Evolutionary conservation across 2,113 vertebrate species (phyloP).

Genomic region (Aix galericulata): DNA sequence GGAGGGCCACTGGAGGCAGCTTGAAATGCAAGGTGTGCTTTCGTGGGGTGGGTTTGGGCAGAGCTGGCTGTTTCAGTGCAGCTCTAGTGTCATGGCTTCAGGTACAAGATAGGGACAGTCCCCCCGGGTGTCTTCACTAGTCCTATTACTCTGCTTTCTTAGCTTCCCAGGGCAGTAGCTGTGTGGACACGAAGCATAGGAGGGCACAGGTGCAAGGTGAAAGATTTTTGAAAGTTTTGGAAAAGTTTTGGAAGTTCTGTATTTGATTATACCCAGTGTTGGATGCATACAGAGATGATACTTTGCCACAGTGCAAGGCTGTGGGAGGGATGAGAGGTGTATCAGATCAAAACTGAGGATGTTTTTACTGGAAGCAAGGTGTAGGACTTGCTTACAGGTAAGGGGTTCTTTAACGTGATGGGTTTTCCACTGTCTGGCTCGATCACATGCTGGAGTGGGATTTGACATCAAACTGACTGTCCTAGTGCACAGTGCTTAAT

Average conservation of each 20-base stretch:
- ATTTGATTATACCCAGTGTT: background rate
- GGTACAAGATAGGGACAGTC: background rate
- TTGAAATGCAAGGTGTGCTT: background rate
- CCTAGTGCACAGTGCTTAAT: background rate
- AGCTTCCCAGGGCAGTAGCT: background rate
- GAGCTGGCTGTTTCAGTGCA: background rate
- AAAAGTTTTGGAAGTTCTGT: background rate
- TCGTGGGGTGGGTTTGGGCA: background rate
- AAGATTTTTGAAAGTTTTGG: rapidly evolving
- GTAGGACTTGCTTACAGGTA: background rate
- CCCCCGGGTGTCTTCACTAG: background rate
- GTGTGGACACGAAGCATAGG: background rate
- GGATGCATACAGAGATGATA: background rate
- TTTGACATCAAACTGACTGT: background rate
- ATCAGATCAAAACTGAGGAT: background rate
- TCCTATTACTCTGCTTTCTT: background rate
- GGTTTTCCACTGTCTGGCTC: background rate
- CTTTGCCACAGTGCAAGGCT: background rate
- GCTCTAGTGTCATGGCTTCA: background rate
- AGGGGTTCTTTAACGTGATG: background rate
- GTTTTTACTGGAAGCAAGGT: background rate
- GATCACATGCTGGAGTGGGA: background rate
- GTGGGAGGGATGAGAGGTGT: background rate
- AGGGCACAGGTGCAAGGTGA: background rate
- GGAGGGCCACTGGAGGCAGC: background rate